These are phyloP conservation scores for Drosophila parvula DNA, from an alignment of 1,140 invertebrate species.

Conservation along the genomic window DNA sequence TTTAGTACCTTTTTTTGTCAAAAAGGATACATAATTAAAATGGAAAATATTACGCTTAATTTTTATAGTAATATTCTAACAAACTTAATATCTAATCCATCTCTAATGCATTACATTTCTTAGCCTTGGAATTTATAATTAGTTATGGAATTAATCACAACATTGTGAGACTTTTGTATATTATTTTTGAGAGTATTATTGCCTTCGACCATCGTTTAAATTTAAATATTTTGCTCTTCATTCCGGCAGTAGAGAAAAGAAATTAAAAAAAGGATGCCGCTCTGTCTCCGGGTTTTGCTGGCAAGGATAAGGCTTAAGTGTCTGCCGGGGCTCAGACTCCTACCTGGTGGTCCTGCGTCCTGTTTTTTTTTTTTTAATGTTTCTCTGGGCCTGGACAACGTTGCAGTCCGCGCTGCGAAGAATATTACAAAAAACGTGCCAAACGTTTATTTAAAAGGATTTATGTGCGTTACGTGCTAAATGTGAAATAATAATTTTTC, in stretches of 20 bases:
- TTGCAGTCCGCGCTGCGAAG: constrained; percentile 37
- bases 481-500: constrained; percentile 83
- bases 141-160: not conserved
- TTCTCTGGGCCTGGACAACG: constrained; percentile 17
- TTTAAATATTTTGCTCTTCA: constrained; percentile 13
- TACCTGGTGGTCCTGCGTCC: constrained; percentile 32
- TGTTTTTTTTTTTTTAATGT: not conserved
- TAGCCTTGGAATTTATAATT: not conserved
- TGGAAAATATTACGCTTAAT: not conserved
- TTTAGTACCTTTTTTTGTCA: too few relatives aligned
- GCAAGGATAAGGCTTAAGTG: constrained; percentile 61
- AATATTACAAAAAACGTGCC: constrained; percentile 83
- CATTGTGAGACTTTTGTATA: not conserved
- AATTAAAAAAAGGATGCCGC: constrained; percentile 43
- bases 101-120: too few relatives aligned
- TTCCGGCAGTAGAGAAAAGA: constrained; percentile 28
- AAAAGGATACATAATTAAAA: not conserved
- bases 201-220: not conserved
- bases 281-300: constrained; percentile 26
- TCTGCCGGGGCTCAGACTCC: constrained; percentile 34
- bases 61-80: not conserved
- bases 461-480: constrained; percentile 83
- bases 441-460: constrained; percentile 83
- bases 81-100: not conserved
- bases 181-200: constrained; percentile 10